Base-by-base conservation (phyloP, 2,113 vertebrate genomes). In the Brachyhypopomus occidentalis region DNA sequence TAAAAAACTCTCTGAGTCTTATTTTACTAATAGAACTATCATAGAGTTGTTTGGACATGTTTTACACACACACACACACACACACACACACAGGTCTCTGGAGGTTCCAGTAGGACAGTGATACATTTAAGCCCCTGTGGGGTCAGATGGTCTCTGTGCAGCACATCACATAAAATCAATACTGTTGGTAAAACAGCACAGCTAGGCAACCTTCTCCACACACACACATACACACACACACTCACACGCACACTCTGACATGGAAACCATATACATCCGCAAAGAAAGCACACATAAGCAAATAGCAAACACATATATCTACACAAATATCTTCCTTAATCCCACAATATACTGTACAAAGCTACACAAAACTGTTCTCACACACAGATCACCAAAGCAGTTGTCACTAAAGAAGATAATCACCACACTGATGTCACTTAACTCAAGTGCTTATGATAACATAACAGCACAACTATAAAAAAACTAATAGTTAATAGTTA, bases 141-240 rank as follows among this genome's bases (percentile, higher is more conserved):
- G 67, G 76, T 79, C 52, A 83, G 62, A 69, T 73, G 69, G 75
- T 67, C 48, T 78, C 20, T 30, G 30, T 59, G 82, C 81, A 80
- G 84, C 77, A 60, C 83, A 74, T 90, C 84, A 84, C 77, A 74
- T 60, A 38, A 74, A 86, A 87, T 89, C 85, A 88, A 81, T 81
- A 81, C 62, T 76, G 52, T 76, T 52, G 17, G 72, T 76, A 70
- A 75, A 81, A 74, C 72, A 55, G 63, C 6, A 52, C 16, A 79
- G 55, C 22, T 41, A 69, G 72, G n/a, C 20, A 71, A 60, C 8
- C 9, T 58, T 66, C 64, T 8, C 3, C 25, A 77, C 19, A 64
- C 5, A 77, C 41, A 52, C 17, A 25, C 2, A 36, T 48, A 36
- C 12, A 19, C 66, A 70, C 8, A 17, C 25, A 72, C 71, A 52